These are phyloP conservation scores for Uromys caudimaculatus DNA, from an alignment of 2,797 vertebrate species.

Conservation along the genomic window DNA sequence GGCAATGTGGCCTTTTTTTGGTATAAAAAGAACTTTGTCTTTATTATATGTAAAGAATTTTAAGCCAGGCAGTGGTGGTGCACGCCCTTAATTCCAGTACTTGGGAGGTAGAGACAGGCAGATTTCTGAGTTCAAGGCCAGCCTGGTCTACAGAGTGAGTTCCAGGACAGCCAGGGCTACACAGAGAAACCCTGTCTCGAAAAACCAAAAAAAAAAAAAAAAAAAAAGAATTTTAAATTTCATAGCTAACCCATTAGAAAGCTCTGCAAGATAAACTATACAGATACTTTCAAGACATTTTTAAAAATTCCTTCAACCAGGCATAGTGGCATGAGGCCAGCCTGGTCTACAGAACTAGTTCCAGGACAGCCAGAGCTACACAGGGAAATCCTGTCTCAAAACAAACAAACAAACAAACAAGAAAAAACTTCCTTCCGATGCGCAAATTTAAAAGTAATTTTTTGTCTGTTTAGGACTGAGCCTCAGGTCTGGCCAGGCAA, in stretches of 20 bases:
- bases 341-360: background rate
- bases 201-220: too few relatives aligned
- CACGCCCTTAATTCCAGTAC: too few relatives aligned
- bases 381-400: background rate
- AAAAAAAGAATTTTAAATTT: conserved; percentile 63
- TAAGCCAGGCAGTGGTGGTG: too few relatives aligned
- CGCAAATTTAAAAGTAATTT: background rate
- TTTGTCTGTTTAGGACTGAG: background rate
- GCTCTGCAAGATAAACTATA: conserved; percentile 39
- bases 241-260: conserved; percentile 33
- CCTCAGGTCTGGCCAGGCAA: background rate
- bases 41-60: conserved; percentile 56
- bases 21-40: conserved; percentile 58
- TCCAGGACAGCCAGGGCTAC: too few relatives aligned
- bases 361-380: background rate
- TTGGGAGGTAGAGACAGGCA: too few relatives aligned
- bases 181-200: too few relatives aligned
- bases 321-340: background rate
- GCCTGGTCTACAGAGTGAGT: too few relatives aligned
- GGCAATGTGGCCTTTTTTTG: background rate
- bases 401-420: background rate
- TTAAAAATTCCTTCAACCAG: background rate
- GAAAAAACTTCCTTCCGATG: background rate
- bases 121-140: too few relatives aligned
- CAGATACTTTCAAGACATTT: background rate